Conservation (phyloP, 2,113 vertebrate genomes). For the Pygoscelis antarcticus region DNA sequence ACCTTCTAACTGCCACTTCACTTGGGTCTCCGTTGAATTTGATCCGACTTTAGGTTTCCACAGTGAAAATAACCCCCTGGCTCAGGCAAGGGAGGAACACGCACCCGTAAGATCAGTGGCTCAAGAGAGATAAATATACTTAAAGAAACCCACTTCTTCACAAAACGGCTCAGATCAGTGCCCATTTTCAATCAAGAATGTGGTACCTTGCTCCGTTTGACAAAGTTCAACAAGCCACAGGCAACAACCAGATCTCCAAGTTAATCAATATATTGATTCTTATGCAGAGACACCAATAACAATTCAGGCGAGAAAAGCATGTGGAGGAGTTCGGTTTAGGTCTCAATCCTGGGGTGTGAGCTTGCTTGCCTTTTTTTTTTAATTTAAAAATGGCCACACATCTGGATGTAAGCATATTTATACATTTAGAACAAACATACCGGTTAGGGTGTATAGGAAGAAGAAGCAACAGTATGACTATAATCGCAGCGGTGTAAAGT, state of each 20-base stretch:
- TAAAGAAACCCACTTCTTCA: background rate
- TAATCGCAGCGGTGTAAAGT: background rate
- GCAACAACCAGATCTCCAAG: background rate
- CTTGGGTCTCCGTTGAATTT: background rate
- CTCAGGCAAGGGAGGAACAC: background rate
- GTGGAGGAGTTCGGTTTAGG: background rate
- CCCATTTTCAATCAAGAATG: background rate
- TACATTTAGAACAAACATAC: background rate
- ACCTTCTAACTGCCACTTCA: background rate
- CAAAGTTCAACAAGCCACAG: background rate
- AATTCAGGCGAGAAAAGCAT: background rate
- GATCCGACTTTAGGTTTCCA: fast-evolving
- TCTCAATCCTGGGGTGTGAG: background rate
- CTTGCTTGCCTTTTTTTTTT: background rate
- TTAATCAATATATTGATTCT: background rate
- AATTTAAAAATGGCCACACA: background rate
- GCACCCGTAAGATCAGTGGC: fast-evolving
- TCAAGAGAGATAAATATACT: background rate
- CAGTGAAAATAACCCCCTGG: background rate
- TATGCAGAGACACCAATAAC: background rate
- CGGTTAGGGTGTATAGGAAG: background rate
- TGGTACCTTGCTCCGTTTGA: background rate
- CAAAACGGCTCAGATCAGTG: background rate
- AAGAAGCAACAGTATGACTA: background rate
- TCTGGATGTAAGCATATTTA: background rate